A percentile compares a stretch with the other conserved stretches of the same genome.
Evolutionary conservation across 2,797 vertebrate species (phyloP).

Genomic region (Scleropages formosus): DNA sequence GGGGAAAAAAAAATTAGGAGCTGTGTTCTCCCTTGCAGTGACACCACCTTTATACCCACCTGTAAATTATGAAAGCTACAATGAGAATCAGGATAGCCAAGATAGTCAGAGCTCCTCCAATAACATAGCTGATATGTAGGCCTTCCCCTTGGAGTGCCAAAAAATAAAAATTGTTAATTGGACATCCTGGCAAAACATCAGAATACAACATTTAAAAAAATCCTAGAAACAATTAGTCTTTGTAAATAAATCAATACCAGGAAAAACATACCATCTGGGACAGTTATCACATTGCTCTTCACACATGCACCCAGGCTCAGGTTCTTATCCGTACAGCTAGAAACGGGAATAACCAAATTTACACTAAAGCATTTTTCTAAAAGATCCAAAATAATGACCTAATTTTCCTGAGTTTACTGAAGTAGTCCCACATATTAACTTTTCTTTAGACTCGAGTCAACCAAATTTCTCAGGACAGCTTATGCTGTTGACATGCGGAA

Average conservation of each 20-base stretch:
- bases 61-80: conserved; percentile 86
- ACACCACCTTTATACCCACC: conserved; percentile 61
- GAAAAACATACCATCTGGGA: conserved; percentile 73
- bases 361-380: too few species aligned
- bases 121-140: conserved; percentile 88
- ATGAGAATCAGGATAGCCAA: conserved; percentile 87
- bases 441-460: too few species aligned
- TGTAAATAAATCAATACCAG: conserved; percentile 13
- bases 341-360: conserved; percentile 8
- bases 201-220: neutral
- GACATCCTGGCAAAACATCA: neutral
- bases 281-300: conserved; percentile 74
- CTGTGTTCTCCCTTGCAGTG: neutral
- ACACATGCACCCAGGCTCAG: conserved; percentile 69
- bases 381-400: too few species aligned
- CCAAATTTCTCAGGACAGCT: too few species aligned
- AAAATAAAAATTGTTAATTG: neutral
- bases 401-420: too few species aligned
- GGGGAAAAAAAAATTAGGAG: neutral
- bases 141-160: conserved; percentile 76
- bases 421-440: too few species aligned
- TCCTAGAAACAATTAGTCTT: neutral
- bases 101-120: conserved; percentile 86
- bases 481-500: too few species aligned
- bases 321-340: conserved; percentile 86